phyloP scores from a whole-genome alignment of 37 sponge, comb jelly and placozoan species.

The Diacarnus erythraeanus region DNA sequence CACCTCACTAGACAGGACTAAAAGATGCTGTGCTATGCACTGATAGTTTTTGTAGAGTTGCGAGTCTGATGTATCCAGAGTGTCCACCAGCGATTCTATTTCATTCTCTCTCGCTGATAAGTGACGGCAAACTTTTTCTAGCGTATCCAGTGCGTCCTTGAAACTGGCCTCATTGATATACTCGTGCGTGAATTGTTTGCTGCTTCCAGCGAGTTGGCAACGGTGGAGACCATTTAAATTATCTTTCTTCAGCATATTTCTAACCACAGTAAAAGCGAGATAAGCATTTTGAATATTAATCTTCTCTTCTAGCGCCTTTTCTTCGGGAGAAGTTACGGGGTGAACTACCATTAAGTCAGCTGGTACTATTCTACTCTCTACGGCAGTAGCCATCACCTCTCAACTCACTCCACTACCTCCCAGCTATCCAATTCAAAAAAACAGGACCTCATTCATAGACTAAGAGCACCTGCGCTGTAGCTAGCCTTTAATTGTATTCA shows the following conservation, averaged over 20 bases:
- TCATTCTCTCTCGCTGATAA: not conserved
- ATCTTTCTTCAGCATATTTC: constrained; percentile 13
- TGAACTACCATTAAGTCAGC: too few relatives aligned
- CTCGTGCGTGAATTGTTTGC: constrained; percentile 3
- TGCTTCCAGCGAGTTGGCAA: too few relatives aligned
- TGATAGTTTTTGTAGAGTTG: constrained; percentile 2
- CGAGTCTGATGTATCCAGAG: constrained; percentile 29
- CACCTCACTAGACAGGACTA: constrained; percentile 18
- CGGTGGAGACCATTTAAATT: constrained; percentile 21
- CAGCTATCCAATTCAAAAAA: too few relatives aligned
- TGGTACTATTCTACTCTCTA: too few relatives aligned
- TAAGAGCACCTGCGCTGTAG: too few relatives aligned
- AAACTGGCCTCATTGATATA: not conserved
- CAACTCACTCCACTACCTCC: too few relatives aligned
- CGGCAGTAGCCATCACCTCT: too few relatives aligned
- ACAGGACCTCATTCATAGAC: too few relatives aligned
- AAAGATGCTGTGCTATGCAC: not conserved
- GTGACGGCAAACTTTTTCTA: constrained; percentile 1
- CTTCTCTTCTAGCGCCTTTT: too few relatives aligned
- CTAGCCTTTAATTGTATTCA: too few relatives aligned
- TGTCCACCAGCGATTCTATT: not conserved
- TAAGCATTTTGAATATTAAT: not conserved
- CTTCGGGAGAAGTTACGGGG: too few relatives aligned
- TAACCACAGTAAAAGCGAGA: constrained; percentile 4
- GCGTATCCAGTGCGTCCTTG: not conserved